Percentiles rank a stretch among this genome's conserved stretches.
Evolutionary conservation across 2,113 vertebrate genomes (phyloP).

Genomic region (human): DNA sequence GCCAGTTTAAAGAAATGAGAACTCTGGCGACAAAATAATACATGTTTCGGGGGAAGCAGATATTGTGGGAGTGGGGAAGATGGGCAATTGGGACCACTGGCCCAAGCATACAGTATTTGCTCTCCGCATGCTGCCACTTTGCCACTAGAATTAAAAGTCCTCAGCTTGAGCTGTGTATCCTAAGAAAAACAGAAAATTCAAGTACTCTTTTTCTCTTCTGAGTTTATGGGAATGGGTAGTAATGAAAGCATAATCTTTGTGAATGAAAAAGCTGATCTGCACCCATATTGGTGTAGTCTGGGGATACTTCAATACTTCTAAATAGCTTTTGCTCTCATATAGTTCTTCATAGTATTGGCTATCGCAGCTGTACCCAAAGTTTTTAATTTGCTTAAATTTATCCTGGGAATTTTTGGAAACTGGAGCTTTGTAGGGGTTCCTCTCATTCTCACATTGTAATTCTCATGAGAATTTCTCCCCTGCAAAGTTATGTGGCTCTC

Average conservation of each 20-base stretch:
- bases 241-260: constrained; percentile 22
- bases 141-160: not conserved
- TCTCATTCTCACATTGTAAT: constrained; percentile 22
- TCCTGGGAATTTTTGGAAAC: constrained; percentile 51
- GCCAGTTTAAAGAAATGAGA: not conserved
- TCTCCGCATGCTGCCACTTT: not conserved
- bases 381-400: constrained; percentile 75
- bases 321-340: constrained; percentile 37
- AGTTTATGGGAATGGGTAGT: not conserved
- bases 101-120: not conserved
- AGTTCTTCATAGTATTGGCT: constrained; percentile 44
- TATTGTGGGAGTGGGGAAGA: not conserved
- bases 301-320: not conserved
- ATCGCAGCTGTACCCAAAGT: constrained; percentile 50
- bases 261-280: constrained; percentile 23
- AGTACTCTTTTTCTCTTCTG: not conserved
- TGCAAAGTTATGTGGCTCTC: constrained; percentile 56
- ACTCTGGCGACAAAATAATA: not conserved
- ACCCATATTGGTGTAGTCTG: not conserved
- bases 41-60: not conserved
- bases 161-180: not conserved
- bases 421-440: constrained; percentile 35
- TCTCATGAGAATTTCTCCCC: constrained; percentile 64
- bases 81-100: not conserved
- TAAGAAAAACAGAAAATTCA: not conserved